These are phyloP conservation scores for Macquaria australasica DNA, from an alignment of 2,113 vertebrate genomes.

Conservation along the genomic window DNA sequence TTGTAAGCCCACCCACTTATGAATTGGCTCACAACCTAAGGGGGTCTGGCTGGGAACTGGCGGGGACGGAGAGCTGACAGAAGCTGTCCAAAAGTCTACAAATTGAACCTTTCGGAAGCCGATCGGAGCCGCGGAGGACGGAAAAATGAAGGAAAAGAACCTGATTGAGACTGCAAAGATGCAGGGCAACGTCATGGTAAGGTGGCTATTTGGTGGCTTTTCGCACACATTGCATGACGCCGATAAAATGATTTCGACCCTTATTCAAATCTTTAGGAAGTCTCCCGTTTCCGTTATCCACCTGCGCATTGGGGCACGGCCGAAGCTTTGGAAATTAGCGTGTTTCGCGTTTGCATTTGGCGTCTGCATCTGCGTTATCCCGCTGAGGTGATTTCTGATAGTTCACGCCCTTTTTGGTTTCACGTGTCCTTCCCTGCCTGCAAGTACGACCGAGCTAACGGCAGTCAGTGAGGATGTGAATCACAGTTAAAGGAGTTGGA, in stretches of 20 bases:
- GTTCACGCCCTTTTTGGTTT: slow-evolving; percentile 43
- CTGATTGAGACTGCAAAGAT: slow-evolving; percentile 97
- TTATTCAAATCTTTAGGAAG: neutral
- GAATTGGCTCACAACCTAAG: slow-evolving; percentile 49
- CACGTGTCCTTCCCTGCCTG: slow-evolving; percentile 9
- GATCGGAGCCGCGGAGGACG: slow-evolving; percentile 26
- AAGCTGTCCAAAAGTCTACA: slow-evolving; percentile 68
- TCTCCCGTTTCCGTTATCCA: neutral
- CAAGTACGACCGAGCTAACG: neutral
- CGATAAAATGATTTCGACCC: neutral
- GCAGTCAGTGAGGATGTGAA: neutral
- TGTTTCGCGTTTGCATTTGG: neutral
- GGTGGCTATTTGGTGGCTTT: slow-evolving; percentile 53
- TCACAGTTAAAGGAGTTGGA: slow-evolving; percentile 51
- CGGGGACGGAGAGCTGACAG: slow-evolving; percentile 50
- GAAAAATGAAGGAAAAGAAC: slow-evolving; percentile 93
- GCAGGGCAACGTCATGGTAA: slow-evolving; percentile 98
- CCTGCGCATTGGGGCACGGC: slow-evolving; percentile 45
- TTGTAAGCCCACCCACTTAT: slow-evolving; percentile 75
- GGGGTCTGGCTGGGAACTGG: slow-evolving; percentile 48
- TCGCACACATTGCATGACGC: slow-evolving; percentile 5
- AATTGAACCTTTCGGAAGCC: slow-evolving; percentile 69
- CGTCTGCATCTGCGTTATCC: neutral
- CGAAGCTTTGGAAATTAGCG: neutral
- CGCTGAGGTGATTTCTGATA: slow-evolving; percentile 1